Evolutionary conservation across 2,113 vertebrate species (phyloP), one percentile per base, ranked within the genome.

Genomic region (Planiliza haematocheilus): DNA sequence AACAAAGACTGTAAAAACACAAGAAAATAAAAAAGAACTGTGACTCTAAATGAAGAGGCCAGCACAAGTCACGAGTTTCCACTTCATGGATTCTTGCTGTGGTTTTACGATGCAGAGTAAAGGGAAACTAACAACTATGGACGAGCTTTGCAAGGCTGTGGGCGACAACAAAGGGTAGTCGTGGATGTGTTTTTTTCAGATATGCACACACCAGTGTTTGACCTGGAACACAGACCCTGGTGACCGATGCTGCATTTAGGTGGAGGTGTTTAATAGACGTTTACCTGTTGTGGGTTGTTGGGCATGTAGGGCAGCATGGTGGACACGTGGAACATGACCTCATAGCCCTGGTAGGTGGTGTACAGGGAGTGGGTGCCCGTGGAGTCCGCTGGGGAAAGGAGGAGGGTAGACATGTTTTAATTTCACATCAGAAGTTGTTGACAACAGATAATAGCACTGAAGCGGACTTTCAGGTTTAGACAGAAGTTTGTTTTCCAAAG

Each of bases 261-360:
- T 10, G 8, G 20, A 0, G 36, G 8, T 14, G 70, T 48, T 3
- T 68, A 6, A 11, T 46, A 14, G 64, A 21, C 39, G 36, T 82
- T 42, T 67, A 96, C 97, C 97, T 99, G 97, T 82, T 98, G 97
- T 18, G 95, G 93, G 87, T 98, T 98, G 93, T 91, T 97, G 88
- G 97, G 96, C 70, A 97, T 98, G 76, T 98, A 98, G 0, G 97
- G 97, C 49, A 99, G 94, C 95, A 99, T 95, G 43, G 97, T 99
- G 77, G 96, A 97, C 14, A 98, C 96, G 0, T 98, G 97, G 93
- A 99, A 98, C 97, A 99, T 98, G 92, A 99, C 94, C 90, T 98
- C 97, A 0, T 98, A 98, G 87, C 95, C 96, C 88, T 97, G 97
- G 92, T 96, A 99, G 14, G 91, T 93, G 1, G 97, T 98, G 90